Percentiles rank a stretch among this genome's conserved stretches.
Conservation (phyloP, 1,140 invertebrate genomes). For the Lysiphlebus fabarum region DNA sequence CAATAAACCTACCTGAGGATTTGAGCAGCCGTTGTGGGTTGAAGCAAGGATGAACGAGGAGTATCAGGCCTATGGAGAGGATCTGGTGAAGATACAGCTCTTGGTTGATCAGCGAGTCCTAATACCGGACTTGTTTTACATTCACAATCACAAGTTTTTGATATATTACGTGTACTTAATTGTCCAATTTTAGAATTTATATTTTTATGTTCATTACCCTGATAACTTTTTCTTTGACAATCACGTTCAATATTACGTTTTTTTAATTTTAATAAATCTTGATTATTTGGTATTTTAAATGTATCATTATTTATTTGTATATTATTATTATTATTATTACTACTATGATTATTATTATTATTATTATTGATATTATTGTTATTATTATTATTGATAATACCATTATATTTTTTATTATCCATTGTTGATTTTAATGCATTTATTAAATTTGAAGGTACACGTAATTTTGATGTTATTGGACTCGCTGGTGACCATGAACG, state of each 20-base stretch:
- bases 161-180: constrained; percentile 44
- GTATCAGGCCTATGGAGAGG: constrained; percentile 54
- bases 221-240: constrained; percentile 18
- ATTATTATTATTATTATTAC: constrained; percentile 1
- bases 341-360: too few species aligned
- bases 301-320: not conserved
- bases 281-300: constrained; percentile 29
- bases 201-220: constrained; percentile 6
- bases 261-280: constrained; percentile 29
- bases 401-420: constrained; percentile 7
- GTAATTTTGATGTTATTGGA: not conserved
- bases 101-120: constrained; percentile 46
- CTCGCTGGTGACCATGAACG: not conserved
- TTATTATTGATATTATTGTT: too few species aligned
- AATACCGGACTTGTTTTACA: constrained; percentile 48
- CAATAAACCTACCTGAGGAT: constrained; percentile 54
- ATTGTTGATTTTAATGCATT: constrained; percentile 7
- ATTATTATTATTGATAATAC: too few species aligned
- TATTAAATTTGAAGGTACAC: not conserved
- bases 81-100: constrained; percentile 58
- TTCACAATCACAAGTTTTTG: constrained; percentile 51
- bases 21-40: constrained; percentile 44
- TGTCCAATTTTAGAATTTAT: constrained; percentile 41
- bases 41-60: constrained; percentile 44
- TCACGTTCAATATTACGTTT: constrained; percentile 28